Base-by-base conservation (phyloP, 2,888 invertebrate genomes). In the Drosophila formosana region DNA sequence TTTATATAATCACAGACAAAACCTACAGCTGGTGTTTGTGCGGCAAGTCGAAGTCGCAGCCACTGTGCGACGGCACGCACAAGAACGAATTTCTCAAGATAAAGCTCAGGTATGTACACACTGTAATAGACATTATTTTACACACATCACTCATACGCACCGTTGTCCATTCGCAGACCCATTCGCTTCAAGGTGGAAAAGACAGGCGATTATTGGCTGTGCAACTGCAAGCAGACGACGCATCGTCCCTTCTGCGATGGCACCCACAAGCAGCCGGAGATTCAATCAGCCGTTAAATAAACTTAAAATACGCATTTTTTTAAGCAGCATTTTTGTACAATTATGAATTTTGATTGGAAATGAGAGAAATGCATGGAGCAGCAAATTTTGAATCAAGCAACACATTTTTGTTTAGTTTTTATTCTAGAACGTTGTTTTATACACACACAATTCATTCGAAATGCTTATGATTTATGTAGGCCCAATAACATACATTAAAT, bases 201-300 rank as follows among this genome's bases (percentile, higher is more conserved):
- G 93, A 96, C 96, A 0, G 97, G 97, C 84, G 97, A 97, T 18
- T 98, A 98, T 91, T 98, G 98, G 97, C 93, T 99, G n/a, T 99
- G 99, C 91, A 98, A 98, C 91, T 99, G 99, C 91, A 99, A 99
- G 92, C 98, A 98, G 90, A 98, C 98, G 0, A 94, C 94, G 52
- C 96, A 97, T 80, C 94, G 97, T 75, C 99, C 99, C 1, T 99
- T 98, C 92, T 99, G 99, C 93, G 99, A 99, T 93, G 99, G 99
- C 8, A 95, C 97, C 8, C 99, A 99, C 92, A 96, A 96, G 90
- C 93, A 94, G 57, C 94, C 94, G 69, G 94, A 95, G 45, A 94
- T 97, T 55, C 95, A 96, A 90, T 93, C 95, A 11, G 93, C 93
- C 46, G 89, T 93, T 13, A 93, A 89, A 90, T 92, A 86, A 83